A percentile compares a stretch with the other conserved stretches of the same genome.
Evolutionary conservation across 2,113 vertebrate species (phyloP).

Genomic region (Aegithalos caudatus): DNA sequence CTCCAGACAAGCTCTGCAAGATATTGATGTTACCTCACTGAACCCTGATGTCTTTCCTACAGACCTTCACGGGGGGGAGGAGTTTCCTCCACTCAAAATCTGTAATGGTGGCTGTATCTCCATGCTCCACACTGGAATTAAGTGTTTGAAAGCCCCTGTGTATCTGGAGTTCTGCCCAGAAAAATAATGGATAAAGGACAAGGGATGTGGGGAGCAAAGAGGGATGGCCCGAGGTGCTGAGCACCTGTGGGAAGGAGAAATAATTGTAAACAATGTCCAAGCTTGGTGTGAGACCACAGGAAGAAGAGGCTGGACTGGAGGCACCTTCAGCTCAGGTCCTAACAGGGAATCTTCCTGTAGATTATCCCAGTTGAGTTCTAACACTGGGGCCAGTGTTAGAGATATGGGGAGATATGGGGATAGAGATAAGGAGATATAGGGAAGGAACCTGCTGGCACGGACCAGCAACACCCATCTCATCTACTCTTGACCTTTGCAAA

Average conservation of each 20-base stretch:
- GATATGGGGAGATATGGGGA: no score
- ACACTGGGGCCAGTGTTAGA: no score
- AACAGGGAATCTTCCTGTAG: background rate
- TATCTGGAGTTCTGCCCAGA: background rate
- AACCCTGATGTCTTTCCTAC: background rate
- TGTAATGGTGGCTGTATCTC: background rate
- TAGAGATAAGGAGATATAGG: accelerated
- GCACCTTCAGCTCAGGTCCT: accelerated
- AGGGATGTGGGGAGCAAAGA: background rate
- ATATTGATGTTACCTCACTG: background rate
- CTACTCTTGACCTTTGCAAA: background rate
- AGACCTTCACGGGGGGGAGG: background rate
- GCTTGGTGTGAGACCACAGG: background rate
- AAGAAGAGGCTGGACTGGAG: background rate
- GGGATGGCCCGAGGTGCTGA: background rate
- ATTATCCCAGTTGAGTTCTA: background rate
- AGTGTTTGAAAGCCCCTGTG: background rate
- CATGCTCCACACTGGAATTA: background rate
- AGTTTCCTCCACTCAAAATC: background rate
- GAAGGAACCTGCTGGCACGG: background rate
- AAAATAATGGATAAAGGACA: background rate
- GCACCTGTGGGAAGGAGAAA: background rate
- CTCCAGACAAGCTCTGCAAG: background rate
- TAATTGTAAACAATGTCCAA: background rate
- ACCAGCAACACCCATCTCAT: background rate